Evolutionary conservation across 2,888 invertebrate genomes (phyloP), one percentile per base, ranked within the genome.

Genomic region (Ceratothoa steindachneri): DNA sequence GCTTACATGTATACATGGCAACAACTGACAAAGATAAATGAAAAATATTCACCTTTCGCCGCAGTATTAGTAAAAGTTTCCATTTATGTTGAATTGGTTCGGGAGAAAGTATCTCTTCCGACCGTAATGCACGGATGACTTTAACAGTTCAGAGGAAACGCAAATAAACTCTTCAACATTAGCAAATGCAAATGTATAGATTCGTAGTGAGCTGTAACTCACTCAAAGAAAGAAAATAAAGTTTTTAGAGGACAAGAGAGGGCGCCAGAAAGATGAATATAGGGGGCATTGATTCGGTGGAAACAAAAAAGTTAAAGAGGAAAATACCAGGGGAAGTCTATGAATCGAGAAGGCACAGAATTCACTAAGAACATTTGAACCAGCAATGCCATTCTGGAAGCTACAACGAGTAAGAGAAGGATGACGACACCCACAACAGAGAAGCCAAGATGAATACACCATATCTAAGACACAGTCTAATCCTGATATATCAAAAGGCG

Each of bases 111-210:
- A n/a, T n/a, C n/a, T n/a, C n/a, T n/a, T n/a, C n/a, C n/a, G n/a
- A n/a, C n/a, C n/a, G n/a, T n/a, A n/a, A n/a, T n/a, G n/a, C n/a
- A n/a, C n/a, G n/a, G n/a, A n/a, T 15, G 15, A 60, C 60, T 60
- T n/a, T 5, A 60, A 60, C 60, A 60, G 24, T 60, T n/a, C 60
- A 60, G 60, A 60, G 24, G n/a, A 60, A 19, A 60, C 24, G 60
- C 19, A 60, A 19, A 60, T 60, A 60, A 60, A 60, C 60, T 60
- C 60, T 60, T 60, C 60, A 19, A 60, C 60, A 60, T 60, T 60
- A 60, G 60, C 60, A 60, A 60, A 60, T 60, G 60, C 60, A 60
- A 60, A 60, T 60, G 60, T 60, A n/a, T 60, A 60, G 60, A 60
- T 60, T 60, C n/a, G 7, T 19, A 5, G 7, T 41, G 60, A 60